These are phyloP conservation scores for Tenebrio molitor DNA, from an alignment of 1,140 invertebrate genomes.

Conservation along the genomic window DNA sequence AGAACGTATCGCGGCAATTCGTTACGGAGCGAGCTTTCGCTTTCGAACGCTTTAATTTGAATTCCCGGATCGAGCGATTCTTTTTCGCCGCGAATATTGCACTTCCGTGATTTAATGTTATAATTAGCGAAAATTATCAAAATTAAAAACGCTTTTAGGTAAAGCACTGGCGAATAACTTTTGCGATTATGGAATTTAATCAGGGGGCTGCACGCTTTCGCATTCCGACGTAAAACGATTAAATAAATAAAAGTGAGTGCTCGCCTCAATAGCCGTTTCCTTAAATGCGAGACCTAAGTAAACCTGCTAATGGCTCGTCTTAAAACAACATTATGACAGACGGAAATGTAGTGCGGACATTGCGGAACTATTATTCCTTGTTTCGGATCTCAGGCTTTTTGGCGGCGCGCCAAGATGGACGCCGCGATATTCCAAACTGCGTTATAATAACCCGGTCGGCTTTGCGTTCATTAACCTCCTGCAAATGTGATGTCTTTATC, in stretches of 20 bases:
- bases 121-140: conserved; percentile 12
- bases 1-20: conserved; percentile 7
- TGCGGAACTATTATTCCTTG: conserved; percentile 30
- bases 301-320: conserved; percentile 32
- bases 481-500: too few species aligned
- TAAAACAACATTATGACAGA: conserved; percentile 41
- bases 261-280: conserved; percentile 10
- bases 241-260: conserved; percentile 28
- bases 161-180: conserved; percentile 15
- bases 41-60: not conserved
- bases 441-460: too few species aligned
- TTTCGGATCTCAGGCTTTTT: conserved; percentile 4
- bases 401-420: not conserved
- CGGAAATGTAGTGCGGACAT: conserved; percentile 8
- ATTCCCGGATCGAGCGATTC: not conserved
- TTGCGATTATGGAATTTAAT: conserved; percentile 26
- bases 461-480: too few species aligned
- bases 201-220: conserved; percentile 5
- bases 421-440: too few species aligned
- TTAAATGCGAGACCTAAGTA: conserved; percentile 15
- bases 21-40: not conserved
- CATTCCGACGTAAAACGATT: conserved; percentile 25
- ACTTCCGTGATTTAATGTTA: not conserved
- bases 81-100: not conserved
- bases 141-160: conserved; percentile 8